These are phyloP conservation scores for Raphicerus campestris DNA, from an alignment of 2,113 vertebrate genomes.

Conservation along the genomic window DNA sequence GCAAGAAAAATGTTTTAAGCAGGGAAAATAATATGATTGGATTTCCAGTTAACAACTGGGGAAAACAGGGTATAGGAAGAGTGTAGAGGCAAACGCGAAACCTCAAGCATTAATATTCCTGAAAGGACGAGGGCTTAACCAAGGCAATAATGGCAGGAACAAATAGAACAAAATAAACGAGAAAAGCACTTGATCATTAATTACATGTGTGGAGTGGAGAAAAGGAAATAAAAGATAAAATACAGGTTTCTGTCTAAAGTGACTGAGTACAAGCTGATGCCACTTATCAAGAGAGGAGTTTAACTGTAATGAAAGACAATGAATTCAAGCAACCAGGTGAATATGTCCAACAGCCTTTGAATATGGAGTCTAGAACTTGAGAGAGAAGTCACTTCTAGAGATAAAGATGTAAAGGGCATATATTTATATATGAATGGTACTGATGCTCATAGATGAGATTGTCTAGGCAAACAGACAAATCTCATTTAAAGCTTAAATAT, in stretches of 20 bases:
- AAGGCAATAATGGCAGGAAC: not conserved
- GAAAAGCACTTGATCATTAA: not conserved
- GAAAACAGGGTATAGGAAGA: not conserved
- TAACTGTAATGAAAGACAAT: not conserved
- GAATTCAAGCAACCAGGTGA: not conserved
- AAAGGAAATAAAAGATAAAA: not conserved
- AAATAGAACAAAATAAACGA: slow-evolving; percentile 1
- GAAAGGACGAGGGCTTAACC: not conserved
- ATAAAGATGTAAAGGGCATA: not conserved
- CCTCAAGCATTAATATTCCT: not conserved
- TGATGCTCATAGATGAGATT: not conserved
- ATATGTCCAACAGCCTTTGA: not conserved
- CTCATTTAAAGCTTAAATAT: not conserved
- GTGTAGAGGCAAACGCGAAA: not conserved
- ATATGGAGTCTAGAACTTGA: not conserved
- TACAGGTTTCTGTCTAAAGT: not conserved
- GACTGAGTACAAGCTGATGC: not conserved
- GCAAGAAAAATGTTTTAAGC: not conserved
- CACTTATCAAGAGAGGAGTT: not conserved
- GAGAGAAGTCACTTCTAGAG: not conserved
- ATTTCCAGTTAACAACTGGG: not conserved
- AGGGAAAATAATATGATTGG: not conserved
- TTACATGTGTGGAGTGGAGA: not conserved
- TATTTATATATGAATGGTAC: not conserved
- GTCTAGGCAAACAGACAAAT: not conserved